Evolutionary conservation across 2,113 vertebrate genomes (phyloP), one percentile per base, ranked within the genome.

Genomic region (Bolborhynchus lineola): DNA sequence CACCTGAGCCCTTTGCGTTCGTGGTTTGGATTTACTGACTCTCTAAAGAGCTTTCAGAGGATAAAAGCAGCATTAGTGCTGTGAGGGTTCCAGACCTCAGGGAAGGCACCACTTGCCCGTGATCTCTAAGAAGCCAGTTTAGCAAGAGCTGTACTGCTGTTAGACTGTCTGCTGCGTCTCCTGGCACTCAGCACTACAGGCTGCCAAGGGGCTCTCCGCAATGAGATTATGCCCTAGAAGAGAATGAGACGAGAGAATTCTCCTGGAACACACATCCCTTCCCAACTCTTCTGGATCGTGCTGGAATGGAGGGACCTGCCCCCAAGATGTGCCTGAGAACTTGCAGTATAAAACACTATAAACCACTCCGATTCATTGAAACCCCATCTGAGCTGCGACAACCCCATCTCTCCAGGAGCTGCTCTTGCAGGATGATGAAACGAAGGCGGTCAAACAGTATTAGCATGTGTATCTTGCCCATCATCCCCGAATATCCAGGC

Each of bases 401-500:
- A 1, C 1, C 44, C 42, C 68, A 13, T 4, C 57, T n/a, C 44
- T 33, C 47, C 91, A 74, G 89, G 88, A 91, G 6, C 76, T 46
- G 70, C 59, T 82, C 86, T 20, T 31, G 3, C 0, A 68, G 82
- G 78, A 37, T 0, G 10, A 35, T 19, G 62, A 87, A 35, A 33
- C 86, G 20, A 5, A 72, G 75, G 35, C 16, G 65, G 24, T 62
- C 97, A 7, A 95, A 91, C 65, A 94, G 93, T 3, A 16, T 26
- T 29, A 90, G 86, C 77, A 55, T 65, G 44, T 72, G 92, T 31
- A 83, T 74, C 60, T 81, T 98, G 84, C 96, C 97, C 85, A 96
- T 94, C 92, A 97, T 97, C 67, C 97, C 97, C 4, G 97, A 98
- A 28, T 97, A 97, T 21, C 96, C 97, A 50, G 97, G 97, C 71